Base-by-base conservation (phyloP, 1,140 invertebrate genomes). In the Eurosta solidaginis region DNA sequence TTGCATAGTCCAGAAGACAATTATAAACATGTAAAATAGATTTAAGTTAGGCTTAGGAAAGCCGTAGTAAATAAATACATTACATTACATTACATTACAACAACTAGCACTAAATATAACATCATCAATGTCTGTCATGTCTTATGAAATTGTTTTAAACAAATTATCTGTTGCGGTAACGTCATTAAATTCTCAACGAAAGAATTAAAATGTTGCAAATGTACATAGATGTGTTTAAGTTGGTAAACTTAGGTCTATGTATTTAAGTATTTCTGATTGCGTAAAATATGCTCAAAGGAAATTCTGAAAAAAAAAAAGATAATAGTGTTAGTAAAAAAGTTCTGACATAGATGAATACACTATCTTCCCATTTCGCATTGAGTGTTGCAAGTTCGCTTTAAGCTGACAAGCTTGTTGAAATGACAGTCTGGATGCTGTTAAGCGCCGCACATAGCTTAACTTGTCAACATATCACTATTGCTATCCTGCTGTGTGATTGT, bases 341-440 rank as follows among this genome's bases (percentile, higher is more conserved):
- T 17, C 45, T 17, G 4, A 2, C 9, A n/a, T n/a, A n/a, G n/a
- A n/a, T n/a, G n/a, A n/a, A n/a, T n/a, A n/a, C n/a, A n/a, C n/a
- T 20, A 12, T 12, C 9, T 49, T 10, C 45, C 4, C 45, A 49
- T 10, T 49, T 10, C 17, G n/a, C n/a, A 17, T 63, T 36, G 45
- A 12, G 12, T 68, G 59, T 68, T n/a, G 59, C 59, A 68, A 68
- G 59, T 68, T 68, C 22, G 59, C 59, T 40, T 40, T 68, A 68
- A 68, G 59, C 59, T 68, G 59, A 68, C 59, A 68, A 68, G 59
- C 59, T 68, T 68, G 36, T 68, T 68, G 22, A 68, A 42, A 20
- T 4, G 59, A 3, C 6, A 33, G n/a, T 3, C 45, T 12, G 3
- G 12, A 47, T 4, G 45, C 27, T 17, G 59, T 20, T 68, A 29